Base-by-base conservation (phyloP, 2,888 invertebrate species). In the Holacanthella duospinosa region DNA sequence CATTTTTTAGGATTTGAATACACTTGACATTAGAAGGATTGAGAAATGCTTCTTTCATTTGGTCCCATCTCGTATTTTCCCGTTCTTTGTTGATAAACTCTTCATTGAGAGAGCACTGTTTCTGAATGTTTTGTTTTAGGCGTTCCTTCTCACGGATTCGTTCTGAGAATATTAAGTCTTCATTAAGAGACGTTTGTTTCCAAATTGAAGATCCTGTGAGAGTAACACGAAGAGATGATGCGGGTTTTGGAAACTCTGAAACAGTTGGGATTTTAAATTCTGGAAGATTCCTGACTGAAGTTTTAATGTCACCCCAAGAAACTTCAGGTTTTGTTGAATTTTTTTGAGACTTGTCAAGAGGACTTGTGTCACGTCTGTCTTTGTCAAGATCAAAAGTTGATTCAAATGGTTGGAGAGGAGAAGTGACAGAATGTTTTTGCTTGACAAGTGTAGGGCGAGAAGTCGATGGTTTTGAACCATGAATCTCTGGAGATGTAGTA, bases 101-200 rank as follows among this genome's bases (percentile, higher is more conserved):
- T 76, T 92, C 92, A 75, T 92, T 91, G 19, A 92, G 79, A 4
- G 91, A 91, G 27, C 89, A 88, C 78, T 92, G 92, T 75, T 92
- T 92, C 76, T 88, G 89, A 70, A 91, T 90, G 75, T 90, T 88
- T 74, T 86, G 86, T 64, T 88, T 82, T 25, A 92, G 63, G 53
- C 83, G 57, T 75, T 91, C 90, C 74, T 90, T 91, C 76, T 92
- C 92, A 66, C 86, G 80, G 74, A 91, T 78, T 62, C 92, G 80
- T 74, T 90, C 91, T n/a, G 85, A 85, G 1, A 89, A 90, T 86
- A 92, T 89, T 19, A 91, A 79, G 76, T 92, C 92, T 76, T 92
- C 92, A 75, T 92, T 92, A 66, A 93, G 81, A 1, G 92, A 92
- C 68, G 88, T 86, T 76, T 93, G 92, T 75, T 93, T 89, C 65